These are phyloP conservation scores for Rhizomys pruinosus DNA, from an alignment of 2,113 vertebrate genomes.

Conservation along the genomic window DNA sequence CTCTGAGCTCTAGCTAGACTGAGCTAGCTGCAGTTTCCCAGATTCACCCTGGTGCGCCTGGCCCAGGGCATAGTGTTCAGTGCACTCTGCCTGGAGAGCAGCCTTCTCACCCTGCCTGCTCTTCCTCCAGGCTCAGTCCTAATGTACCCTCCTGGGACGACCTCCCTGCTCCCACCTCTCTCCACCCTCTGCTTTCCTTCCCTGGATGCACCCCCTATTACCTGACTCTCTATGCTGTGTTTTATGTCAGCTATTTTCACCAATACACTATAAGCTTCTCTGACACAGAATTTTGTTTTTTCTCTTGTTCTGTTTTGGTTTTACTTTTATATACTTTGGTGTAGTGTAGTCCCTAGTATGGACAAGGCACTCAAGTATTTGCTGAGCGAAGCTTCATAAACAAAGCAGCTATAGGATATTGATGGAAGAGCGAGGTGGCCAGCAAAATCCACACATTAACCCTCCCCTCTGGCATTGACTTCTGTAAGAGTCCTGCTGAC, in stretches of 20 bases:
- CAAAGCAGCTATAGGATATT: not conserved
- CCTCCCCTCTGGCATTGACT: not conserved
- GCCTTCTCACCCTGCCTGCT: not conserved
- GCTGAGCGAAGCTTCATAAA: not conserved
- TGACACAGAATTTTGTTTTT: not conserved
- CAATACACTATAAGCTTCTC: not conserved
- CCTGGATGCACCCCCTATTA: not conserved
- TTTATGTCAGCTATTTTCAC: not conserved
- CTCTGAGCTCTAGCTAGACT: not conserved
- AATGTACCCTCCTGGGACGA: not conserved
- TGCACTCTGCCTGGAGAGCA: not conserved
- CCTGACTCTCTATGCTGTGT: not conserved
- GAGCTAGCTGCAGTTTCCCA: not conserved
- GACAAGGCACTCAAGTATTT: not conserved
- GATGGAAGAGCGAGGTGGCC: not conserved
- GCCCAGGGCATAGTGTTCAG: accelerated
- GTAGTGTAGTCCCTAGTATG: not conserved
- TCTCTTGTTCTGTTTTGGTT: not conserved
- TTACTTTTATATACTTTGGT: not conserved
- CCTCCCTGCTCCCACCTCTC: not conserved
- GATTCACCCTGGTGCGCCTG: not conserved
- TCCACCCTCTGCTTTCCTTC: accelerated
- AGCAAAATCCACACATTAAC: not conserved
- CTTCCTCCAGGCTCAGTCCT: not conserved
- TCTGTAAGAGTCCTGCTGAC: not conserved